Evolutionary conservation across 2,888 invertebrate species (phyloP).

Genomic region (Calephelis perditalis): DNA sequence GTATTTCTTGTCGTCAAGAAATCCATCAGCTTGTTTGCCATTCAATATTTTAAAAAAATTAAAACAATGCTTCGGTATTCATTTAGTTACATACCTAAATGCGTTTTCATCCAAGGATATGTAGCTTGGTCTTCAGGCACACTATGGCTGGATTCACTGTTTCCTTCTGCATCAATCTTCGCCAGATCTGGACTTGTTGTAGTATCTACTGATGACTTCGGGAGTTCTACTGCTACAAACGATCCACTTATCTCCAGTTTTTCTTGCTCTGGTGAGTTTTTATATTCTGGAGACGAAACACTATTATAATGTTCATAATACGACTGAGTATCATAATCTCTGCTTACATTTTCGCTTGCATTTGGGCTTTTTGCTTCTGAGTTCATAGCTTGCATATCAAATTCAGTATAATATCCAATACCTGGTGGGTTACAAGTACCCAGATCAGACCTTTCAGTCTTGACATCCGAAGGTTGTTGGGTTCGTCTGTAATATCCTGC

Average conservation of each 20-base stretch:
- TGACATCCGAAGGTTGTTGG: background rate
- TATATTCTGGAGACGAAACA: constrained; percentile 38
- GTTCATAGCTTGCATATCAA: constrained; percentile 42
- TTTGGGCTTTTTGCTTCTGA: constrained; percentile 51
- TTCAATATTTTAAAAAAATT: no score
- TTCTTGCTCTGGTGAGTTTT: constrained; percentile 1
- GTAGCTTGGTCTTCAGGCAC: constrained; percentile 51
- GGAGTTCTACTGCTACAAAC: constrained; percentile 40
- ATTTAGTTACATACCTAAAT: constrained; percentile 19
- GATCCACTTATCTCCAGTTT: background rate
- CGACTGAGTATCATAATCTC: constrained; percentile 50
- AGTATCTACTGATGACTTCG: constrained; percentile 56
- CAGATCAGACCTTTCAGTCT: background rate
- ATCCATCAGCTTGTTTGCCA: no score
- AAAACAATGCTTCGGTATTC: background rate
- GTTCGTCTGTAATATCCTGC: background rate
- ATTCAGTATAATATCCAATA: constrained; percentile 4
- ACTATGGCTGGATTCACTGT: constrained; percentile 40
- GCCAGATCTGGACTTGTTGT: constrained; percentile 64
- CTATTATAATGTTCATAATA: constrained; percentile 53
- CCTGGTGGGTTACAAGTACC: background rate
- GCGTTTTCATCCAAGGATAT: constrained; percentile 80
- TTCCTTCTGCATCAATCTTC: constrained; percentile 69
- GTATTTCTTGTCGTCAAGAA: no score
- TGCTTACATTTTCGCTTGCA: constrained; percentile 49